Base-by-base conservation (phyloP, 2,113 vertebrate genomes). In the Etheostoma cragini region DNA sequence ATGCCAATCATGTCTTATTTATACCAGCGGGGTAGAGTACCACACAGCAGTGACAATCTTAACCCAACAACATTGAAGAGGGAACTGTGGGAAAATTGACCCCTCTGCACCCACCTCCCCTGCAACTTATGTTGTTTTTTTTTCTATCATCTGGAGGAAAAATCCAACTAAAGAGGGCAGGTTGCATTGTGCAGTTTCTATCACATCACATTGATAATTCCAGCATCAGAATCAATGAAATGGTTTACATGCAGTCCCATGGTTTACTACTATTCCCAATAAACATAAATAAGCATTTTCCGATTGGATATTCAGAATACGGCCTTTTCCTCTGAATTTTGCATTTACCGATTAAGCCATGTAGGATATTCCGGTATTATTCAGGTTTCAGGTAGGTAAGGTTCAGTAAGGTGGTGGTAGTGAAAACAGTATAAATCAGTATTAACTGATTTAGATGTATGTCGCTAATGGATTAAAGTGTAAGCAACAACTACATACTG, bases 1-100 rank as follows among this genome's bases (percentile, higher is more conserved):
- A 89, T 90, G 93, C 91, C 91, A 93, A 92, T 93, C 93, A 93
- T 80, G 84, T 84, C 83, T 88, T 93, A 93, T 92, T 94, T 92
- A 90, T 92, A 93, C 82, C 91, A 87, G 91, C 87, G 19, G 88
- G 89, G 84, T 53, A 76, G 87, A 87, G 74, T 26, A 76, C 46
- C 86, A 66, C 87, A 81, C 87, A 83, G 85, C 82, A 86, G 87
- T 61, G 86, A 89, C 84, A 89, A 88, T 82, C 86, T 85, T 65
- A 87, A 89, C 89, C 78, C 78, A 58, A 74, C 72, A 69, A 89
- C 81, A 70, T 47, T 64, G 38, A 62, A 56, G 76, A 87, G 79
- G 70, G 67, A 82, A 68, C 76, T 45, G 85, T 24, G 87, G 76
- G 53, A 86, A 84, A 79, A 84, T 60, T 82, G 83, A 89, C 88